These are phyloP conservation scores for Cyprinus carpio DNA, from an alignment of 2,113 vertebrate genomes.

Conservation along the genomic window DNA sequence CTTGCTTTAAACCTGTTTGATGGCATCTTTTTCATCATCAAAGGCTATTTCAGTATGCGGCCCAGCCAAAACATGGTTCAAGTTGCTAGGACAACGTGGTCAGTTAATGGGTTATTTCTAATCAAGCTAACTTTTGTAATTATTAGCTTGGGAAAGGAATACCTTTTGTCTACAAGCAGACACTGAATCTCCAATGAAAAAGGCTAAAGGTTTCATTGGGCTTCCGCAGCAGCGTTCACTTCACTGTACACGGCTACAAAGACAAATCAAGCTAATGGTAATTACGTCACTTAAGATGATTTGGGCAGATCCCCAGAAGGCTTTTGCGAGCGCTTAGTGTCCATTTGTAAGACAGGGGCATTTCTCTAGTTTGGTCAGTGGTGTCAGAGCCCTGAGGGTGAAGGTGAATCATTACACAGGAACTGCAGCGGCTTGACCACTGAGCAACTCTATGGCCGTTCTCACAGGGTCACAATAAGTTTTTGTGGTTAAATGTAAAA, in stretches of 20 bases:
- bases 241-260: conserved; percentile 51
- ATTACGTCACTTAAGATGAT: conserved; percentile 64
- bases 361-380: conserved; percentile 49
- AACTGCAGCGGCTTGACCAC: conserved; percentile 30
- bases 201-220: not conserved
- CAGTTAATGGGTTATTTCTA: conserved; percentile 52
- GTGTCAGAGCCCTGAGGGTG: conserved; percentile 51
- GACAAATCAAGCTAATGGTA: conserved; percentile 69
- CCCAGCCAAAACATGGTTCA: conserved; percentile 32
- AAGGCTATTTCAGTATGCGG: conserved; percentile 17
- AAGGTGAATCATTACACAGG: conserved; percentile 51
- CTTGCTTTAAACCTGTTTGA: conserved; percentile 14
- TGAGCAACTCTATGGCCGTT: conserved; percentile 28
- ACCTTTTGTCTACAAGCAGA: conserved; percentile 52
- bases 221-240: not conserved
- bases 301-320: conserved; percentile 58
- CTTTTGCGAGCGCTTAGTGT: conserved; percentile 56
- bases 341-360: conserved; percentile 57
- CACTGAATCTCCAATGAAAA: conserved; percentile 58
- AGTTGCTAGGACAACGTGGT: conserved; percentile 51
- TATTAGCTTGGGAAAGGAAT: conserved; percentile 49
- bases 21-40: conserved; percentile 35
- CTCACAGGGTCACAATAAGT: conserved; percentile 30
- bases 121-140: conserved; percentile 66
- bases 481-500: not conserved